phyloP scores from a whole-genome alignment of 2,888 invertebrate genomes.

The Taphrorychus bicolor region DNA sequence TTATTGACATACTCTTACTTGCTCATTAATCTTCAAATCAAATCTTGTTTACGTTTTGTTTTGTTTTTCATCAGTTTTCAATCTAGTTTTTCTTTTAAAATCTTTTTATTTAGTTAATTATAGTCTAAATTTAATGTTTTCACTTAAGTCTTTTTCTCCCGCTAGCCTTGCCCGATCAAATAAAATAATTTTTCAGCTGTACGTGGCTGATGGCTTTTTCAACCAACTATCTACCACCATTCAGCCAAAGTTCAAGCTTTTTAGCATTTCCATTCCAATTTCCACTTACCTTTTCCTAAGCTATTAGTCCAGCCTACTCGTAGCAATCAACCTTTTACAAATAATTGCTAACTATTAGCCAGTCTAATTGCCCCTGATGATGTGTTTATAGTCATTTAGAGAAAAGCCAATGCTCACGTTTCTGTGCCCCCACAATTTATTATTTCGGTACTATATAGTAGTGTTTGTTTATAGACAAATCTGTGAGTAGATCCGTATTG shows the following conservation, averaged over 20 bases:
- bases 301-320: background rate
- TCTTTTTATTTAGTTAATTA: too few relatives aligned
- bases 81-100: too few relatives aligned
- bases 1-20: too few relatives aligned
- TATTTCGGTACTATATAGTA: slow-evolving; percentile 48
- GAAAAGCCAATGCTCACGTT: slow-evolving; percentile 14
- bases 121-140: too few relatives aligned
- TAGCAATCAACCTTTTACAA: background rate
- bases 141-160: too few relatives aligned
- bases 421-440: slow-evolving; percentile 47
- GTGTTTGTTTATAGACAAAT: slow-evolving; percentile 2
- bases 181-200: too few relatives aligned
- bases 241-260: slow-evolving; percentile 2
- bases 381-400: background rate
- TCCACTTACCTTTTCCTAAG: background rate
- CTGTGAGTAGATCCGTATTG: slow-evolving; percentile 23
- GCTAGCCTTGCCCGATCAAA: too few relatives aligned
- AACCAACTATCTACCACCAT: background rate
- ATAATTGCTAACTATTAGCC: background rate
- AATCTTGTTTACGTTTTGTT: too few relatives aligned
- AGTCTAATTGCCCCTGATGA: background rate
- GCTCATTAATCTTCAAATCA: too few relatives aligned
- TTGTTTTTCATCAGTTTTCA: too few relatives aligned
- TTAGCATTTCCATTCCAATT: background rate
- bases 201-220: too few relatives aligned